Conservation (phyloP, 2,797 vertebrate genomes). For the Caiman crocodilus region DNA sequence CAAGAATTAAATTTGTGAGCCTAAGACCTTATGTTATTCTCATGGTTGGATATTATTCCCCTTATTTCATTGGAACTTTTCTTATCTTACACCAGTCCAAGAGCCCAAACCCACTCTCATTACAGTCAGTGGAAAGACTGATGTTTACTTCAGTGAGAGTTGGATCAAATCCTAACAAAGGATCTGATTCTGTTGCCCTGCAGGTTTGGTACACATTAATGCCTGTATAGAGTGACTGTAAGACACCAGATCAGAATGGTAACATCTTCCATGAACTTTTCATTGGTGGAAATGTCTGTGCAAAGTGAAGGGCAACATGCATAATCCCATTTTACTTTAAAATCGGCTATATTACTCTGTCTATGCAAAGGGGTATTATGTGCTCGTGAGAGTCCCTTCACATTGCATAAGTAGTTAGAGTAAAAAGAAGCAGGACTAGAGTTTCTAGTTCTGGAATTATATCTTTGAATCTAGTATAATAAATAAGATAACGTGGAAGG, state of each 20-base stretch:
- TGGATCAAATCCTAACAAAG: not conserved
- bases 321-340: not conserved
- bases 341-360: not conserved
- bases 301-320: not conserved
- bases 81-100: not conserved
- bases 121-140: not conserved
- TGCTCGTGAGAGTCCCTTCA: not conserved
- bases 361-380: not conserved
- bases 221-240: not conserved
- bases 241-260: not conserved
- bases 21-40: not conserved
- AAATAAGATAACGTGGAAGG: not conserved
- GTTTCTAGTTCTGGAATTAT: not conserved
- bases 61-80: conserved; percentile 11
- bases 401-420: not conserved
- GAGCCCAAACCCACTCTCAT: not conserved
- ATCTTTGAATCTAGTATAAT: not conserved
- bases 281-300: not conserved
- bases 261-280: not conserved
- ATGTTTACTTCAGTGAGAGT: not conserved
- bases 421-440: not conserved
- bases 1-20: not conserved
- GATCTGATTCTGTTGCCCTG: not conserved
- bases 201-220: not conserved
- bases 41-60: not conserved